Conservation (phyloP, 2,888 invertebrate genomes). For the Patella ulyssiponensis region DNA sequence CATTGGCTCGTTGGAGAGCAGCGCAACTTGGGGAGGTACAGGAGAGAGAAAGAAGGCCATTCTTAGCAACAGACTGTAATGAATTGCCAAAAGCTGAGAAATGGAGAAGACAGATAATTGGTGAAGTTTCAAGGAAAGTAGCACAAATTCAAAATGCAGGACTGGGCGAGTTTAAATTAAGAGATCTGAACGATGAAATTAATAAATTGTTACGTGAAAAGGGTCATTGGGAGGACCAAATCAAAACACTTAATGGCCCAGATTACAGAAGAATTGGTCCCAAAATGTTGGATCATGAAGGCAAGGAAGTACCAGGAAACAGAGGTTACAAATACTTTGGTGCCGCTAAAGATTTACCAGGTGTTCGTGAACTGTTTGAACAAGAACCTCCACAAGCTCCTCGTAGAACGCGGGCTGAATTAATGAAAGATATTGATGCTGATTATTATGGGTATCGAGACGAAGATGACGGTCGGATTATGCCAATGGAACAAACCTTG, state of each 20-base stretch:
- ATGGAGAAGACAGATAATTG: slow-evolving; percentile 95
- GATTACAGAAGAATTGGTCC: slow-evolving; percentile 88
- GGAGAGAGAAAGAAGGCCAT: slow-evolving; percentile 84
- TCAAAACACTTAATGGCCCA: slow-evolving; percentile 93
- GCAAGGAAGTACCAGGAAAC: slow-evolving; percentile 96
- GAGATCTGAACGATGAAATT: slow-evolving; percentile 99
- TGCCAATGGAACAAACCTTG: slow-evolving; percentile 87
- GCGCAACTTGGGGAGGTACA: slow-evolving; percentile 84
- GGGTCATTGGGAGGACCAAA: slow-evolving; percentile 97
- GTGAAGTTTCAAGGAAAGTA: slow-evolving; percentile 98
- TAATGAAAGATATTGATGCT: slow-evolving; percentile 98
- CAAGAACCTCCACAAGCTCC: slow-evolving; percentile 88
- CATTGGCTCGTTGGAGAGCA: slow-evolving; percentile 97
- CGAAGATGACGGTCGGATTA: slow-evolving; percentile 95
- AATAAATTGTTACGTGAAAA: slow-evolving; percentile 97
- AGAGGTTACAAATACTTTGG: slow-evolving; percentile 98
- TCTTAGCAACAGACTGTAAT: slow-evolving; percentile 94
- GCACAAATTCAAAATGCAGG: slow-evolving; percentile 99
- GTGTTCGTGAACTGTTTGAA: slow-evolving; percentile 97
- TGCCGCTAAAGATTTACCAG: slow-evolving; percentile 97
- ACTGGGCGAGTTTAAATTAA: slow-evolving; percentile 97
- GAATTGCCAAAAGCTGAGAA: slow-evolving; percentile 94
- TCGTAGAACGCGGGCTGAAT: slow-evolving; percentile 92
- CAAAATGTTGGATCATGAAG: slow-evolving; percentile 76
- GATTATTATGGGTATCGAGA: slow-evolving; percentile 99